A percentile compares a stretch with the other conserved stretches of the same genome.
Evolutionary conservation across 2,888 invertebrate species (phyloP).

Genomic region (Euclidia mi): DNA sequence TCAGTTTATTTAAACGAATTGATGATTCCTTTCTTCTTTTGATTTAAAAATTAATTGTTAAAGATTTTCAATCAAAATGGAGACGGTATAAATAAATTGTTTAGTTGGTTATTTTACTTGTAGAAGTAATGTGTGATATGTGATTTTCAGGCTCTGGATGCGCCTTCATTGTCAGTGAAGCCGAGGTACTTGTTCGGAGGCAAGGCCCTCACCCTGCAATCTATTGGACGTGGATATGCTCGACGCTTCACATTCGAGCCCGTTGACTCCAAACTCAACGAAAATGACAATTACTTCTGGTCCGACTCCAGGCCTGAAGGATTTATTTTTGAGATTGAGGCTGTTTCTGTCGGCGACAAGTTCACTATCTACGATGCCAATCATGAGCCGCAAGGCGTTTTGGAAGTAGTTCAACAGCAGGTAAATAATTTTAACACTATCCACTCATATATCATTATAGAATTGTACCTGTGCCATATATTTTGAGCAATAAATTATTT

Average conservation of each 20-base stretch:
- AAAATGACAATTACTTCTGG: slow-evolving; percentile 94
- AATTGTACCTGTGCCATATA: background rate
- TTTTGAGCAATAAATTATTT: too few species aligned
- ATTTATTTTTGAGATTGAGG: slow-evolving; percentile 93
- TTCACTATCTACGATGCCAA: slow-evolving; percentile 93
- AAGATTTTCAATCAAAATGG: background rate
- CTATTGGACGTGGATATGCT: slow-evolving; percentile 93
- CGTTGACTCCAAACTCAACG: slow-evolving; percentile 90
- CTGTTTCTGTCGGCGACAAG: slow-evolving; percentile 92
- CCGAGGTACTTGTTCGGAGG: slow-evolving; percentile 91
- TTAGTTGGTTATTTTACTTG: slow-evolving; percentile 9
- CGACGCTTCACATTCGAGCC: slow-evolving; percentile 93
- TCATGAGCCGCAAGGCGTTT: slow-evolving; percentile 91
- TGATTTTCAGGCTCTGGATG: slow-evolving; percentile 83
- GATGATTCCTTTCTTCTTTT: slow-evolving; percentile 36
- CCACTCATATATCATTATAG: background rate
- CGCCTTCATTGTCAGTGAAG: slow-evolving; percentile 83
- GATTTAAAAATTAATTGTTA: slow-evolving; percentile 21
- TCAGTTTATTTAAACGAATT: too few species aligned
- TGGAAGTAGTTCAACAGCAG: slow-evolving; percentile 92
- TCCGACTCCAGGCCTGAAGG: slow-evolving; percentile 94
- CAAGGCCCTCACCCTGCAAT: slow-evolving; percentile 91
- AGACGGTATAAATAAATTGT: slow-evolving; percentile 11
- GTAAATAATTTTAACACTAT: slow-evolving; percentile 71
- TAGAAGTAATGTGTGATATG: slow-evolving; percentile 62